A percentile compares a stretch with the other conserved stretches of the same genome.
Evolutionary conservation across 1,140 invertebrate genomes (phyloP).

Genomic region (Drosophila lacertosa): DNA sequence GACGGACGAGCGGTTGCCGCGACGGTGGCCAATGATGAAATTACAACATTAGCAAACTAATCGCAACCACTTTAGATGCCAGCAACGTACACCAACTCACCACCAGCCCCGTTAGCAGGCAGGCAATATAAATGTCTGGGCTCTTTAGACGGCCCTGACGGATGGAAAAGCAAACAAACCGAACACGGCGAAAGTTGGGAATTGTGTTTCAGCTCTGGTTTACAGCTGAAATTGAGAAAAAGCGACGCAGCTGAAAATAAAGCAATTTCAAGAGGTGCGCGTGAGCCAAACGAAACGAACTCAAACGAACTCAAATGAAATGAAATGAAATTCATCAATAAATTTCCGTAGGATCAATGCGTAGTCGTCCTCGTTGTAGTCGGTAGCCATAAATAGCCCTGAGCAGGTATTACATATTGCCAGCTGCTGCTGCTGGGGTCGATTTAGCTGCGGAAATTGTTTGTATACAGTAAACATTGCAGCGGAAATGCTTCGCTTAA

Average conservation of each 20-base stretch:
- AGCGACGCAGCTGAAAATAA: conserved; percentile 46
- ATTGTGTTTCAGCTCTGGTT: conserved; percentile 59
- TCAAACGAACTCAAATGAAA: too few species aligned
- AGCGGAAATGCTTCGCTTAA: conserved; percentile 69
- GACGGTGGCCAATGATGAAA: conserved; percentile 73
- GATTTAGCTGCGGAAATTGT: conserved; percentile 67
- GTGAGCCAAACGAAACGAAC: conserved; percentile 22
- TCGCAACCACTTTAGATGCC: conserved; percentile 81
- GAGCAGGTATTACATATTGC: conserved; percentile 25
- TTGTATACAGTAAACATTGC: conserved; percentile 61
- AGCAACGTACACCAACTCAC: conserved; percentile 45
- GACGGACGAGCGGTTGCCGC: conserved; percentile 45
- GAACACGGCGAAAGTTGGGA: conserved; percentile 55
- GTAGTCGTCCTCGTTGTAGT: conserved; percentile 41
- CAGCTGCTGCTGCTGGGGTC: conserved; percentile 35
- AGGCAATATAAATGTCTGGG: conserved; percentile 42
- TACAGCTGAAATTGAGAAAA: conserved; percentile 17
- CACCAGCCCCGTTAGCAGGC: background rate
- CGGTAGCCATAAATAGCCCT: conserved; percentile 63
- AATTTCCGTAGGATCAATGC: conserved; percentile 57
- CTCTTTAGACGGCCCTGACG: conserved; percentile 26
- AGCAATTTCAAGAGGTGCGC: conserved; percentile 64
- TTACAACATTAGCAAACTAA: conserved; percentile 83
- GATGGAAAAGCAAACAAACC: conserved; percentile 58
- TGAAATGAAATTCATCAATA: conserved; percentile 80